These are phyloP conservation scores for Rhabdornis inornatus DNA, from an alignment of 2,113 vertebrate species.

Conservation along the genomic window DNA sequence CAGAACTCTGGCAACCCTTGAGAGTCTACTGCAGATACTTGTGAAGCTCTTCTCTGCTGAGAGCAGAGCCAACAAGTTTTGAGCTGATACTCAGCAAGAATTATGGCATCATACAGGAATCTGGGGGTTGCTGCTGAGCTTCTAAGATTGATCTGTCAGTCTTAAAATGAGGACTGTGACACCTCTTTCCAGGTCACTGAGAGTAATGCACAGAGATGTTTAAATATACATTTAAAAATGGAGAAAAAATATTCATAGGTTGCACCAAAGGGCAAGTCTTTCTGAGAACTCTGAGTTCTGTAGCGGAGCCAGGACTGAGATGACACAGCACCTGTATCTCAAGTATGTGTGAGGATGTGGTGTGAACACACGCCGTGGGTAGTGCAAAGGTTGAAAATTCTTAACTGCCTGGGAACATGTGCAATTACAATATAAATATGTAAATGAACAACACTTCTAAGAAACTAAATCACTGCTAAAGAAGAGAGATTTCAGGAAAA, in stretches of 20 bases:
- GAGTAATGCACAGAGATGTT: not conserved
- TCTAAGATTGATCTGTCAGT: not conserved
- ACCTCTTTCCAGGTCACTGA: not conserved
- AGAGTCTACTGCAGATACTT: not conserved
- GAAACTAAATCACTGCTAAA: not conserved
- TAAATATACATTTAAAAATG: not conserved
- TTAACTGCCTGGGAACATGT: not conserved
- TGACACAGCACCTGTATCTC: not conserved
- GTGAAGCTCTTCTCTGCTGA: not conserved
- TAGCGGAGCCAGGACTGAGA: not conserved
- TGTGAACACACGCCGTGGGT: not conserved
- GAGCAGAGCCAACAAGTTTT: not conserved
- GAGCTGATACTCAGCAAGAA: not conserved
- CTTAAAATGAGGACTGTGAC: not conserved
- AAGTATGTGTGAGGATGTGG: not conserved
- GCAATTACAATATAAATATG: not conserved
- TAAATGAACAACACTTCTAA: not conserved
- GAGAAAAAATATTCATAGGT: not conserved
- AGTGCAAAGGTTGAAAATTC: not conserved
- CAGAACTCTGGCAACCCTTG: not conserved
- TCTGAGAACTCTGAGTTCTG: not conserved
- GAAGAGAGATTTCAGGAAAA: not conserved
- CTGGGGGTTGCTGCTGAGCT: not conserved
- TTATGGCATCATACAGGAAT: not conserved
- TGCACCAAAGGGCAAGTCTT: not conserved